A percentile compares a stretch with the other conserved stretches of the same genome.
Conservation (phyloP, 2,888 invertebrate species). For the Pardosa pseudoannulata region DNA sequence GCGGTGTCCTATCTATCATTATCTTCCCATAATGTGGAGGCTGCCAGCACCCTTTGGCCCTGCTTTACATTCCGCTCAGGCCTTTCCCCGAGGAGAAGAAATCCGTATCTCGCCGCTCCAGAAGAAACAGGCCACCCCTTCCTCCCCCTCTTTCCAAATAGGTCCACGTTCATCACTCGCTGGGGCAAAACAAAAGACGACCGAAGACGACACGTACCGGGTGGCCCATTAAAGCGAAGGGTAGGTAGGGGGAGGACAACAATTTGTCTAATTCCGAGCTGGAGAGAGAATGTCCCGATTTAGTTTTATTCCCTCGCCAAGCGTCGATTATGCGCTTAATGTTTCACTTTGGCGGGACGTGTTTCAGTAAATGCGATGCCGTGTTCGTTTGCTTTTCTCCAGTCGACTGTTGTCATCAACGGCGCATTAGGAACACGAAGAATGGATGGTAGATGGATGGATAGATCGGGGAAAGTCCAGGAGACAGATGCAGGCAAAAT, state of each 20-base stretch:
- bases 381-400: neutral
- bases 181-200: neutral
- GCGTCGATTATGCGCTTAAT: constrained; percentile 51
- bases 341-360: constrained; percentile 56
- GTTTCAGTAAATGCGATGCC: constrained; percentile 16
- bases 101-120: constrained; percentile 26
- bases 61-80: constrained; percentile 14
- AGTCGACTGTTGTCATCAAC: constrained; percentile 9
- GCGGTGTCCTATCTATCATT: neutral
- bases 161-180: constrained; percentile 27
- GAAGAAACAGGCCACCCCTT: no score
- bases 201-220: constrained; percentile 8
- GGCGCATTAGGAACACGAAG: neutral
- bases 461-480: neutral
- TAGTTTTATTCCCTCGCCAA: constrained; percentile 32
- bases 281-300: constrained; percentile 25
- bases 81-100: constrained; percentile 15
- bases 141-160: neutral
- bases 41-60: neutral
- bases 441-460: neutral
- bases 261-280: constrained; percentile 42
- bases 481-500: neutral
- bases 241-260: neutral
- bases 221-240: constrained; percentile 36
- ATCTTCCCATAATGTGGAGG: neutral